A percentile compares a stretch with the other conserved stretches of the same genome.
phyloP scores from a whole-genome alignment of 1,140 invertebrate genomes.

The Amphibalanus amphitrite region DNA sequence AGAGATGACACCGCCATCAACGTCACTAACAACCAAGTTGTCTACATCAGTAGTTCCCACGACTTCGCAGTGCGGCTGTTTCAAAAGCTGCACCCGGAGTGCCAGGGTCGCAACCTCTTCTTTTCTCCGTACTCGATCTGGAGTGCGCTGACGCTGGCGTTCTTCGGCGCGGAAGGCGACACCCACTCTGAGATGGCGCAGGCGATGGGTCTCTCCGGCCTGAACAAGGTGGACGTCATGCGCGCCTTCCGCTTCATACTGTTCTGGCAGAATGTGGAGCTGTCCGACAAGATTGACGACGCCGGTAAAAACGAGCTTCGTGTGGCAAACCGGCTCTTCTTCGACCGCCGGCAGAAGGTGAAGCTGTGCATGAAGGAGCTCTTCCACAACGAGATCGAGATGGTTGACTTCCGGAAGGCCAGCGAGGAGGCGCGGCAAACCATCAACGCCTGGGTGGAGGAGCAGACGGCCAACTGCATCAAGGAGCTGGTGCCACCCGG shows the following conservation, averaged over 20 bases:
- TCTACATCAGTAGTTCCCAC: neutral
- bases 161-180: slow-evolving; percentile 48
- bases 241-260: neutral
- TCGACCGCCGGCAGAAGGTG: too few relatives aligned
- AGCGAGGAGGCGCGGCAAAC: slow-evolving; percentile 11
- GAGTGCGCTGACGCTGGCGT: slow-evolving; percentile 56
- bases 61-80: neutral
- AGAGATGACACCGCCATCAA: neutral
- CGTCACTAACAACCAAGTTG: neutral
- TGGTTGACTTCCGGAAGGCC: slow-evolving; percentile 14
- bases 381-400: too few relatives aligned
- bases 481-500: slow-evolving; percentile 21
- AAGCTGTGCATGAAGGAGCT: too few relatives aligned
- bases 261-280: neutral
- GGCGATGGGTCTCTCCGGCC: neutral
- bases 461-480: slow-evolving; percentile 22
- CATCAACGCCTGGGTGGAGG: slow-evolving; percentile 24
- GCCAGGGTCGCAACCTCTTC: slow-evolving; percentile 43
- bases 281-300: neutral
- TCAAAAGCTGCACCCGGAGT: neutral
- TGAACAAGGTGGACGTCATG: neutral
- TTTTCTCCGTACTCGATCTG: slow-evolving; percentile 77
- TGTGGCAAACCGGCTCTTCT: neutral
- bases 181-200: slow-evolving; percentile 26
- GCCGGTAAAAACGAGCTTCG: neutral